phyloP scores from a whole-genome alignment of 2,888 invertebrate species.

The Nymphalis urticae region DNA sequence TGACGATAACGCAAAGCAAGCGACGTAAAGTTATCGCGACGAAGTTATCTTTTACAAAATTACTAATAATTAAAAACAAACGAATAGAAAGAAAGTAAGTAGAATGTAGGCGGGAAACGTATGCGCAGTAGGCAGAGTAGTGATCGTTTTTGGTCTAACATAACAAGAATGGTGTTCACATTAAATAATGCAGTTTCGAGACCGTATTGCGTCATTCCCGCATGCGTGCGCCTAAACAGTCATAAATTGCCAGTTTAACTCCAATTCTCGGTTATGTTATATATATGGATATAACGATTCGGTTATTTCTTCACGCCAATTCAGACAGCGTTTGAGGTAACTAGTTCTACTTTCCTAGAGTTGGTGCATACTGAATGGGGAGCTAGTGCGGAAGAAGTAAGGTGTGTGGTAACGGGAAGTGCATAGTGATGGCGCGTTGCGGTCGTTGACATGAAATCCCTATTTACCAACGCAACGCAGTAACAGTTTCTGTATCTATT shows the following conservation, averaged over 20 bases:
- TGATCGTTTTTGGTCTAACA: conserved; percentile 27
- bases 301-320: conserved; percentile 24
- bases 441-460: conserved; percentile 44
- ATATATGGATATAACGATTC: conserved; percentile 18
- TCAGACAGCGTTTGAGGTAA: conserved; percentile 17
- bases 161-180: conserved; percentile 26
- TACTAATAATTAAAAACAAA: neutral
- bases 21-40: neutral
- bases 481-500: conserved; percentile 26
- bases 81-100: conserved; percentile 1
- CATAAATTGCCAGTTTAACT: conserved; percentile 35
- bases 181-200: conserved; percentile 35
- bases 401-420: conserved; percentile 46
- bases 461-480: conserved; percentile 35
- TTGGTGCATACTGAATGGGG: conserved; percentile 30
- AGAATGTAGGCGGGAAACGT: conserved; percentile 19
- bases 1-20: conserved; percentile 2
- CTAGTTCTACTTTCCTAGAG: conserved; percentile 23
- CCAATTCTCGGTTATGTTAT: conserved; percentile 19
- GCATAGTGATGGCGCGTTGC: conserved; percentile 39
- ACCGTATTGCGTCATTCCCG: conserved; percentile 36
- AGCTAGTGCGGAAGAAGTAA: conserved; percentile 39
- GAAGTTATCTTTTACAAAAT: conserved; percentile 4
- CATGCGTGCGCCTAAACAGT: conserved; percentile 33
- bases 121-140: conserved; percentile 21